These are phyloP conservation scores for Nannoperca australis DNA, from an alignment of 2,797 vertebrate species.

Conservation along the genomic window DNA sequence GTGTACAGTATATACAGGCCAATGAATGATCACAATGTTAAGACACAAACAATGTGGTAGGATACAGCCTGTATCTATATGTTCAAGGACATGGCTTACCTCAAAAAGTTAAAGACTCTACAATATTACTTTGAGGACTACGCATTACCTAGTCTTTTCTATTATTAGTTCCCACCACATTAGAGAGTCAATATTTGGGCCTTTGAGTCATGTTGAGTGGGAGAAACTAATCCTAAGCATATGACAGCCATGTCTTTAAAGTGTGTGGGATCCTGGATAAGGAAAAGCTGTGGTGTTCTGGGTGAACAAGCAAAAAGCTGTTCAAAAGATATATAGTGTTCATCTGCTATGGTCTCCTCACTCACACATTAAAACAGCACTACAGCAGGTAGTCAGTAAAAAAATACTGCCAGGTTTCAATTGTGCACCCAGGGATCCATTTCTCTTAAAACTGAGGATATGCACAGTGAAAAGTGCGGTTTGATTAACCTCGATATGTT, in stretches of 20 bases:
- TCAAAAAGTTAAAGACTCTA: slow-evolving; percentile 2
- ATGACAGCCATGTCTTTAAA: slow-evolving; percentile 60
- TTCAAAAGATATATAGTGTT: not conserved
- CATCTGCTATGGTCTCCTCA: not conserved
- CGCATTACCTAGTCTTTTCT: slow-evolving; percentile 18
- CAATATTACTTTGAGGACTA: slow-evolving; percentile 20
- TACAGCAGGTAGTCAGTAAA: slow-evolving; percentile 21
- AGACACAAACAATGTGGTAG: slow-evolving; percentile 15
- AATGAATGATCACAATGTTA: not conserved
- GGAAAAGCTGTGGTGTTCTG: slow-evolving; percentile 30
- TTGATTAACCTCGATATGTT: not conserved
- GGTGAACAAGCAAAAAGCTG: slow-evolving; percentile 13
- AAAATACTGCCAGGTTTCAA: slow-evolving; percentile 39
- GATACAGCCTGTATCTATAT: not conserved
- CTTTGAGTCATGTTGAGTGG: slow-evolving; percentile 75
- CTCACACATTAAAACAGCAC: not conserved
- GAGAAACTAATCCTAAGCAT: slow-evolving; percentile 72
- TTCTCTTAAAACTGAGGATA: slow-evolving; percentile 2
- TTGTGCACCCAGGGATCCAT: not conserved
- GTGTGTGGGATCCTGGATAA: slow-evolving; percentile 44
- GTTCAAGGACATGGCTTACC: not conserved
- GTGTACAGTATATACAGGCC: slow-evolving; percentile 40
- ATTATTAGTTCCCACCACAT: slow-evolving; percentile 46
- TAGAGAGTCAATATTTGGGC: slow-evolving; percentile 60
- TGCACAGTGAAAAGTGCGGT: not conserved